Percentiles rank a stretch among this genome's conserved stretches.
phyloP scores from a whole-genome alignment of 2,888 invertebrate species.

The Standfussiana lucernea region DNA sequence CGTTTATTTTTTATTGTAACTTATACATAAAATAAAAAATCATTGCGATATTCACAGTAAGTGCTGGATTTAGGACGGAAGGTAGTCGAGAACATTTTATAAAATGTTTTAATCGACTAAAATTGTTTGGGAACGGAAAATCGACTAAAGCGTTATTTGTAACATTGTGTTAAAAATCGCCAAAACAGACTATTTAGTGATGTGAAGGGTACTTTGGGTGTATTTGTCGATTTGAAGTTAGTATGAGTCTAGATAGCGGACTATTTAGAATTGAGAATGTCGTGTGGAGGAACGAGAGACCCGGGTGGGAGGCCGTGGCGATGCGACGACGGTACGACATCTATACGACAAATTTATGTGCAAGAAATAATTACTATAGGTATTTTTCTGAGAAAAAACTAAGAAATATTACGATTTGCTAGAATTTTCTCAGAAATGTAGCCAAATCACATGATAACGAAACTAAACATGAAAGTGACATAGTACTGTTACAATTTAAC shows the following conservation, averaged over 20 bases:
- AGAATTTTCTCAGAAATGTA: not conserved
- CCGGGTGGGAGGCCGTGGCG: slow-evolving; percentile 44
- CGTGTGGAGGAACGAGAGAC: slow-evolving; percentile 44
- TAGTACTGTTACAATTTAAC: not conserved
- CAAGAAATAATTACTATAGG: not conserved
- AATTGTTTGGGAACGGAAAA: slow-evolving; percentile 51
- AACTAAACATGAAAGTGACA: not conserved
- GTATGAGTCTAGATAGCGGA: slow-evolving; percentile 46
- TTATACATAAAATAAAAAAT: slow-evolving; percentile 54
- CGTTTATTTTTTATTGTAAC: slow-evolving; percentile 65
- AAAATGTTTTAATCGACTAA: slow-evolving; percentile 60
- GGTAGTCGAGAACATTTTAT: slow-evolving; percentile 49
- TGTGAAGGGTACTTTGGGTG: slow-evolving; percentile 45
- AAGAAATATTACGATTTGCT: not conserved
- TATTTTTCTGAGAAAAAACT: not conserved
- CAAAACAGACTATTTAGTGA: slow-evolving; percentile 54
- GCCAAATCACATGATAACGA: not conserved
- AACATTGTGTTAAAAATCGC: slow-evolving; percentile 46
- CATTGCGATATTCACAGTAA: slow-evolving; percentile 63
- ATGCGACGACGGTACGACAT: slow-evolving; percentile 34
- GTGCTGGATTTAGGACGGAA: slow-evolving; percentile 57
- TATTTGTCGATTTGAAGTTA: slow-evolving; percentile 61
- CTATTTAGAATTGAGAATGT: slow-evolving; percentile 50
- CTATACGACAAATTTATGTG: not conserved
- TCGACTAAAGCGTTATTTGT: slow-evolving; percentile 60